These are phyloP conservation scores for Hemitrygon akajei DNA, from an alignment of 2,797 vertebrate genomes.

Conservation along the genomic window DNA sequence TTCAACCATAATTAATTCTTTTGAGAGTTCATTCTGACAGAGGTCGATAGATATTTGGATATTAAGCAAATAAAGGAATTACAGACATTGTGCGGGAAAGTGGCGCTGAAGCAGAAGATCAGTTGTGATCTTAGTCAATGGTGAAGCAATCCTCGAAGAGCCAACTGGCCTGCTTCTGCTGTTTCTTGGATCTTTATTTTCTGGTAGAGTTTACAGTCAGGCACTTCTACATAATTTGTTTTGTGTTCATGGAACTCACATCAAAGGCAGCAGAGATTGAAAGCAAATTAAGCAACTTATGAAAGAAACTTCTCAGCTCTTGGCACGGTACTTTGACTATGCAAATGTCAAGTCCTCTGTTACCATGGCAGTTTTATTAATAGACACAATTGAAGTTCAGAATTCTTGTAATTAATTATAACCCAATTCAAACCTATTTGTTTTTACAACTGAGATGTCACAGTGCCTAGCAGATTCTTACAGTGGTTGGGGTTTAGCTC, in stretches of 20 bases:
- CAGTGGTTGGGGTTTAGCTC: background rate
- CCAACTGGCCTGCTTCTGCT: too few relatives aligned
- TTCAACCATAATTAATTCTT: too few relatives aligned
- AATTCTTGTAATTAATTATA: background rate
- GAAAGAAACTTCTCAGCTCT: background rate
- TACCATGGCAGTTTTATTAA: background rate
- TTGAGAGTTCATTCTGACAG: too few relatives aligned
- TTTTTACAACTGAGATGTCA: background rate
- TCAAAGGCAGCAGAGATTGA: conserved; percentile 1
- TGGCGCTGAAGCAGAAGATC: too few relatives aligned
- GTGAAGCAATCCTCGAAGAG: too few relatives aligned
- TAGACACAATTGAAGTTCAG: background rate
- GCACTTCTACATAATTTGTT: too few relatives aligned
- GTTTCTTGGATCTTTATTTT: too few relatives aligned
- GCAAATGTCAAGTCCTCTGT: background rate
- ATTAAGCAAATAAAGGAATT: background rate
- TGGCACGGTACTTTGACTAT: background rate
- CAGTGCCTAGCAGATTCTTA: background rate
- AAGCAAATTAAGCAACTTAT: background rate
- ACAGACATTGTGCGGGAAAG: too few relatives aligned
- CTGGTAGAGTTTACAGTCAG: background rate
- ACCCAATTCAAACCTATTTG: background rate
- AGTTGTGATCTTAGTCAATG: too few relatives aligned
- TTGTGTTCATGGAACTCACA: background rate
- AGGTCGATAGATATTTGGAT: background rate